Base-by-base conservation (phyloP, 2,113 vertebrate genomes). In the Pollimyrus isidori region DNA sequence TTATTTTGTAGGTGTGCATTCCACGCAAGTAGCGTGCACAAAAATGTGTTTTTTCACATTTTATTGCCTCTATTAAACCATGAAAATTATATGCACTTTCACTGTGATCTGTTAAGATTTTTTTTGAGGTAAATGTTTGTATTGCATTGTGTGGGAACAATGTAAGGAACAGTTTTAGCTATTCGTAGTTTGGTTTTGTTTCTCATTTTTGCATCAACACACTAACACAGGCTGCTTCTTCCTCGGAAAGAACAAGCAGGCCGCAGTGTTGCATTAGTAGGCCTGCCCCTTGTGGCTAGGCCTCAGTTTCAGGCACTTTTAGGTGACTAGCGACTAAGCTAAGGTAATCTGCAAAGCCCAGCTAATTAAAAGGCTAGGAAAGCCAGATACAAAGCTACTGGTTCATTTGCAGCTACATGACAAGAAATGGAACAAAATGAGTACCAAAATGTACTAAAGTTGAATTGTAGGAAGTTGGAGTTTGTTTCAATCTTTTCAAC, bases 1-100 rank as follows among this genome's bases (percentile, higher is more conserved):
- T 88, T 92, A 10, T 88, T 88, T 90, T 90, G 92, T 93, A 92
- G 94, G 92, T 91, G 92, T 90, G 88, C 91, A 89, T 91, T 91
- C 92, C 93, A 42, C 93, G 92, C 84, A n/a, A 58, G 89, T 76
- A 91, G 89, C 88, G 90, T 89, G 90, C 91, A 88, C 86, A 39
- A 62, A 93, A 90, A 82, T 92, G 89, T 85, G 89, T n/a, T 45
- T 82, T 56, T 87, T 82, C 82, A 91, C 90, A 91, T 92, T 89
- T 91, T 88, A 91, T 90, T 93, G 7, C 7, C 73, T 50, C 92
- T 91, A 90, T 92, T 90, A 91, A 53, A 65, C 15, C 0, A 45
- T 62, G 15, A 62, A 45, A 50, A 42, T 46, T 62, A 42, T 45
- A 19, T 58, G n/a, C 23, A 11, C 19, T 86, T 86, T 86, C 21